Conservation (phyloP, 64 coral and sea anemone species). For the Montipora foliosa region DNA sequence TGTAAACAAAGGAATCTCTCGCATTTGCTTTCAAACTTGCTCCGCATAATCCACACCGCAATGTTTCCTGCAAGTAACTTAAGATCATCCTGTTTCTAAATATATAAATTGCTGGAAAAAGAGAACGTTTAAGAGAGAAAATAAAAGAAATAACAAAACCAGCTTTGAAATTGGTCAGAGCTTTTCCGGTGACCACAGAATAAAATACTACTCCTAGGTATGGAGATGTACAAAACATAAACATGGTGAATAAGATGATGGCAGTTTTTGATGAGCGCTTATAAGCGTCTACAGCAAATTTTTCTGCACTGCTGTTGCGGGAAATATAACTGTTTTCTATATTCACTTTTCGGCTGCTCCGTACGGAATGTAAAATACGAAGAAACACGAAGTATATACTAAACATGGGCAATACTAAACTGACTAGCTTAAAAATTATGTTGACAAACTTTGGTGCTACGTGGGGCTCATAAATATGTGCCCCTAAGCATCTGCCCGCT, state of each 20-base stretch:
- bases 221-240: constrained; percentile 72
- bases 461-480: constrained; percentile 75
- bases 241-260: constrained; percentile 86
- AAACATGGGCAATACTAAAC: constrained; percentile 69
- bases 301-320: constrained; percentile 85
- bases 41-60: constrained; percentile 48
- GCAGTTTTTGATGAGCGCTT: constrained; percentile 93
- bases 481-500: constrained; percentile 7
- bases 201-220: constrained; percentile 48
- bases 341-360: constrained; percentile 73
- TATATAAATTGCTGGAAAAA: constrained; percentile 92
- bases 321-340: constrained; percentile 91
- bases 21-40: not conserved
- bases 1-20: constrained; percentile 37
- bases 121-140: constrained; percentile 77
- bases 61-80: constrained; percentile 78
- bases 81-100: constrained; percentile 86
- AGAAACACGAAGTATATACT: constrained; percentile 81
- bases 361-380: constrained; percentile 76
- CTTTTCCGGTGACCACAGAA: constrained; percentile 38
- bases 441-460: constrained; percentile 34
- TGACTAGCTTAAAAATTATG: constrained; percentile 54
- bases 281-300: constrained; percentile 87
- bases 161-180: constrained; percentile 33
- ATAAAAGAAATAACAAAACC: constrained; percentile 73